Percentiles rank a stretch among this genome's conserved stretches.
phyloP scores from a whole-genome alignment of 2,888 invertebrate genomes.

The Rotaria macrura region DNA sequence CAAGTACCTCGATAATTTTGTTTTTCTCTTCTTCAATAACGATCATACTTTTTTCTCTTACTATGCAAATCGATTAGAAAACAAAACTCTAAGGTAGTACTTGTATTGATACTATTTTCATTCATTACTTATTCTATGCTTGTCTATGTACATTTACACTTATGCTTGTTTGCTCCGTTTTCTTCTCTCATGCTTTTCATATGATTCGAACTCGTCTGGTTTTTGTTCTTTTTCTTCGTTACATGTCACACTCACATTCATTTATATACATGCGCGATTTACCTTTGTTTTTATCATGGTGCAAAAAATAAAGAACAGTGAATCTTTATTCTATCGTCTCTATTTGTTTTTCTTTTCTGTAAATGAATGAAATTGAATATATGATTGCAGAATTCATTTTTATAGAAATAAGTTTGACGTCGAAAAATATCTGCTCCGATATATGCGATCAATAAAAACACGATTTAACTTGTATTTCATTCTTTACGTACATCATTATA shows the following conservation, averaged over 20 bases:
- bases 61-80: neutral
- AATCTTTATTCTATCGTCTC: neutral
- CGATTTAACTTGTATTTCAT: too few relatives aligned
- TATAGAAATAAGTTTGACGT: too few relatives aligned
- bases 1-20: neutral
- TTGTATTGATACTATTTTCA: neutral
- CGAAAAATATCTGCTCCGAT: too few relatives aligned
- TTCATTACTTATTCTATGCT: neutral
- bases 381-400: too few relatives aligned
- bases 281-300: neutral
- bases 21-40: neutral
- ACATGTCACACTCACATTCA: neutral
- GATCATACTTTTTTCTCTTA: neutral
- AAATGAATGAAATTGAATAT: too few relatives aligned
- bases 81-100: neutral
- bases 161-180: neutral
- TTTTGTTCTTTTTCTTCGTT: neutral
- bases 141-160: neutral
- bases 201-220: neutral
- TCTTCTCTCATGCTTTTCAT: neutral
- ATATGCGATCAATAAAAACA: too few relatives aligned
- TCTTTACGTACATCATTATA: too few relatives aligned
- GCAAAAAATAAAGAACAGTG: conserved; percentile 21
- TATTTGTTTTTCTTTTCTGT: neutral
- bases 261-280: neutral